Conservation (phyloP, 2,888 invertebrate species). For the Oscheius sp. region DNA sequence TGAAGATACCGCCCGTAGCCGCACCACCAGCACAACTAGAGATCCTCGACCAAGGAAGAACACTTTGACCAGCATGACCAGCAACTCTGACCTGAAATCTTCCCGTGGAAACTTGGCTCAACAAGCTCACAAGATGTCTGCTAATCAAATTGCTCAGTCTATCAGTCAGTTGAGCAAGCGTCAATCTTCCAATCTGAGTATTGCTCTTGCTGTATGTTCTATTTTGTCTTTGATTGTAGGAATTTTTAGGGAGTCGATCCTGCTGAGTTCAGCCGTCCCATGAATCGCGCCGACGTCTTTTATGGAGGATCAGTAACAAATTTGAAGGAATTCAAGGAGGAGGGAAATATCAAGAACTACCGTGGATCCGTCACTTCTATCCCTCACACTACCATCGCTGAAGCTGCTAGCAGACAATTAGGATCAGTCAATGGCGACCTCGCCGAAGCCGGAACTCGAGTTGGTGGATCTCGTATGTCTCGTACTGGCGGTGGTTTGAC, state of each 20-base stretch:
- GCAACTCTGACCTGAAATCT: conserved; percentile 59
- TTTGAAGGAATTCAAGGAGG: conserved; percentile 84
- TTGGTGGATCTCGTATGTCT: conserved; percentile 51
- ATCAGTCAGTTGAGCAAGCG: conserved; percentile 63
- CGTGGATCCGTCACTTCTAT: conserved; percentile 57
- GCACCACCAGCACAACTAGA: conserved; percentile 27
- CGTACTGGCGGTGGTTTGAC: conserved; percentile 52
- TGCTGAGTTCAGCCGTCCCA: conserved; percentile 66
- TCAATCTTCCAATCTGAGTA: conserved; percentile 63
- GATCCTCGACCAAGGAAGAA: conserved; percentile 41
- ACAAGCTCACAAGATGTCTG: conserved; percentile 44
- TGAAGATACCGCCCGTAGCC: neutral
- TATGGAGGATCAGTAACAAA: conserved; percentile 94
- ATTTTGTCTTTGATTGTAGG: too few relatives aligned
- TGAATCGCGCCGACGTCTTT: conserved; percentile 87
- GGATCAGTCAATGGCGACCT: conserved; percentile 15
- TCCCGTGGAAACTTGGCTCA: conserved; percentile 57
- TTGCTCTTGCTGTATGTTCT: conserved; percentile 66
- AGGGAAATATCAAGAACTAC: conserved; percentile 55
- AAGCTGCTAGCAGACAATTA: conserved; percentile 52
- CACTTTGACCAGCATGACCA: conserved; percentile 60
- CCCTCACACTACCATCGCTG: conserved; percentile 55
- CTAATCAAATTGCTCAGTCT: conserved; percentile 68
- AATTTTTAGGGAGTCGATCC: conserved; percentile 67
- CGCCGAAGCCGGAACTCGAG: conserved; percentile 4